A percentile compares a stretch with the other conserved stretches of the same genome.
Conservation (phyloP, 2,888 invertebrate species). For the Litoditis marina region DNA sequence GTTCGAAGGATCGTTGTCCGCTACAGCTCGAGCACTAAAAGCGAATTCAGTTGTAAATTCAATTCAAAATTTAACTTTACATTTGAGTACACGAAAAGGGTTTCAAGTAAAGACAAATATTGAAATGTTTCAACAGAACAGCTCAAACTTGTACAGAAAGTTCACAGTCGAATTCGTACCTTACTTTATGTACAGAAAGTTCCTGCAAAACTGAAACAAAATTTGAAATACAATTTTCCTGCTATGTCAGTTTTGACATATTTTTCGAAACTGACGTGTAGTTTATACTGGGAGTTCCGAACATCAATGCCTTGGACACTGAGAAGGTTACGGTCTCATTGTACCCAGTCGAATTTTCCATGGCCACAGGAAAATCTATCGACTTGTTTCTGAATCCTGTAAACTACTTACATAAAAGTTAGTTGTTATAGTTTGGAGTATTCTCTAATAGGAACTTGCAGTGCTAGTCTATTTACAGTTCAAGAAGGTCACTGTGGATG, state of each 20-base stretch:
- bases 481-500: too few relatives aligned
- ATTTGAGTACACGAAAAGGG: too few relatives aligned
- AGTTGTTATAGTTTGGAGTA: too few relatives aligned
- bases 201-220: too few relatives aligned
- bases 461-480: too few relatives aligned
- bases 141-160: too few relatives aligned
- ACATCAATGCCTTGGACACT: constrained; percentile 35
- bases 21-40: constrained; percentile 26
- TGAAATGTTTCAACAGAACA: too few relatives aligned
- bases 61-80: background rate
- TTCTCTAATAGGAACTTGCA: too few relatives aligned
- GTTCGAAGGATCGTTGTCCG: constrained; percentile 26
- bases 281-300: constrained; percentile 44
- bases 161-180: constrained; percentile 1
- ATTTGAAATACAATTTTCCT: too few relatives aligned
- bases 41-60: constrained; percentile 1
- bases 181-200: background rate
- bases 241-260: too few relatives aligned
- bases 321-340: constrained; percentile 40
- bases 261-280: constrained; percentile 40
- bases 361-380: constrained; percentile 39
- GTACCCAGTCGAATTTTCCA: constrained; percentile 28
- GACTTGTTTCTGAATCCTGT: constrained; percentile 34
- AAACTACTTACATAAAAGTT: too few relatives aligned
- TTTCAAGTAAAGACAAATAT: too few relatives aligned